Conservation (phyloP, 2,113 vertebrate species). For the Macrotis lagotis region DNA sequence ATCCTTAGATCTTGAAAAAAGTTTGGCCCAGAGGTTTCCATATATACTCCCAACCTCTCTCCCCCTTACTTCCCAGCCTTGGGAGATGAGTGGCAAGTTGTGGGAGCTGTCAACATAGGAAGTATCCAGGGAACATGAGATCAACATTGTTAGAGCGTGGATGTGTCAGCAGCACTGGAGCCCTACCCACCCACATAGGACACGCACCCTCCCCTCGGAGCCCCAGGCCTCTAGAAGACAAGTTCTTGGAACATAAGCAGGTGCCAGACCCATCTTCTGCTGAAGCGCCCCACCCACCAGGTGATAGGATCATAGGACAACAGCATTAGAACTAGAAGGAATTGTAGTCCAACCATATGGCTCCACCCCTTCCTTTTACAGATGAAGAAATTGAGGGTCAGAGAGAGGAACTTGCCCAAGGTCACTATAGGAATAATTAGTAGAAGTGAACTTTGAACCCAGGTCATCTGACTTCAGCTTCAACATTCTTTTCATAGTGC, state of each 20-base stretch:
- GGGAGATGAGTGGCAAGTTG: not conserved
- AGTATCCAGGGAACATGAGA: conserved; percentile 34
- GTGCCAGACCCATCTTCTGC: not conserved
- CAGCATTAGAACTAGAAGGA: not conserved
- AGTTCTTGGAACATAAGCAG: not conserved
- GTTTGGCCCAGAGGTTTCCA: not conserved
- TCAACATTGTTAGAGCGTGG: not conserved
- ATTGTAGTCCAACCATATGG: not conserved
- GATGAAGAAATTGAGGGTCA: not conserved
- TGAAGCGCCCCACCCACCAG: not conserved
- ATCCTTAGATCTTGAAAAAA: not conserved
- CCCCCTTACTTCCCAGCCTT: not conserved
- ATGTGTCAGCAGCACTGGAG: conserved; percentile 42
- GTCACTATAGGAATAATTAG: not conserved
- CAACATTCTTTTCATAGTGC: not conserved
- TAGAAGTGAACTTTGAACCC: not conserved
- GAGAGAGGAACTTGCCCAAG: not conserved
- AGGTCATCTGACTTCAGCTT: not conserved
- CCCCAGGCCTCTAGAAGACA: conserved; percentile 14
- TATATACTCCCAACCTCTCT: not conserved
- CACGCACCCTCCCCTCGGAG: conserved; percentile 9
- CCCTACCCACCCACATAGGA: conserved; percentile 52
- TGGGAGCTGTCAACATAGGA: conserved; percentile 46
- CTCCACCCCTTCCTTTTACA: not conserved
- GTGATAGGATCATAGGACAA: not conserved